phyloP scores from a whole-genome alignment of 2,888 invertebrate species.

The Lobophora halterata region DNA sequence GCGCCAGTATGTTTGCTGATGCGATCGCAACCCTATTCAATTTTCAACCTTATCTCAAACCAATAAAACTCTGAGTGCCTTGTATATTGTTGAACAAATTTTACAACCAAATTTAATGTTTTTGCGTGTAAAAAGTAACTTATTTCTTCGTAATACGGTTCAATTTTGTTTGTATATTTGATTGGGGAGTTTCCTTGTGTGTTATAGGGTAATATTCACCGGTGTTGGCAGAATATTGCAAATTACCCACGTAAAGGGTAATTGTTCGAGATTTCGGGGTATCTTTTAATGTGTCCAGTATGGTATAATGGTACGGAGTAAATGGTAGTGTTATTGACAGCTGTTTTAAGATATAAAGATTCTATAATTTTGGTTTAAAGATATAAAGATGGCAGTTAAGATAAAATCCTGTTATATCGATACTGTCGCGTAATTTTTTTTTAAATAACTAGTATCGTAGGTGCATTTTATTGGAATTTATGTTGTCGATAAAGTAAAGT shows the following conservation, averaged over 20 bases:
- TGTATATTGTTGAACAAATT: conserved; percentile 32
- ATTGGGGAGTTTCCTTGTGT: conserved; percentile 24
- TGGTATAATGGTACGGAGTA: conserved; percentile 47
- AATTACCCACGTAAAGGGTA: conserved; percentile 71
- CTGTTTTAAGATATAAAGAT: conserved; percentile 21
- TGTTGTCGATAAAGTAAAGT: conserved; percentile 1
- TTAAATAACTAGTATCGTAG: conserved; percentile 5
- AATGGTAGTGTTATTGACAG: conserved; percentile 26
- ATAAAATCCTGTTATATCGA: conserved; percentile 18
- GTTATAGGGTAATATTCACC: conserved; percentile 52
- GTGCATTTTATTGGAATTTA: conserved; percentile 8
- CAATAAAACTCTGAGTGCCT: conserved; percentile 39
- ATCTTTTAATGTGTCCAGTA: conserved; percentile 55
- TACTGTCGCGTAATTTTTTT: conserved; percentile 3
- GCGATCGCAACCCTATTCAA: conserved; percentile 27
- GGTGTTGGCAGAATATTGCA: conserved; percentile 68
- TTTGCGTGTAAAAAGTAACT: conserved; percentile 22
- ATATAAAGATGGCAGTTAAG: conserved; percentile 23
- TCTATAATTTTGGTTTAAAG: conserved; percentile 24
- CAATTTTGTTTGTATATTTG: conserved; percentile 21
- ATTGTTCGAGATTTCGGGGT: conserved; percentile 64
- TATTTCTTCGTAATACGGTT: conserved; percentile 19
- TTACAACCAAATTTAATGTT: conserved; percentile 24
- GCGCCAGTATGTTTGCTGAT: conserved; percentile 73
- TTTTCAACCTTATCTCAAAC: conserved; percentile 35